Evolutionary conservation across 2,797 vertebrate species (phyloP).

Genomic region (Intellagama lesueurii): DNA sequence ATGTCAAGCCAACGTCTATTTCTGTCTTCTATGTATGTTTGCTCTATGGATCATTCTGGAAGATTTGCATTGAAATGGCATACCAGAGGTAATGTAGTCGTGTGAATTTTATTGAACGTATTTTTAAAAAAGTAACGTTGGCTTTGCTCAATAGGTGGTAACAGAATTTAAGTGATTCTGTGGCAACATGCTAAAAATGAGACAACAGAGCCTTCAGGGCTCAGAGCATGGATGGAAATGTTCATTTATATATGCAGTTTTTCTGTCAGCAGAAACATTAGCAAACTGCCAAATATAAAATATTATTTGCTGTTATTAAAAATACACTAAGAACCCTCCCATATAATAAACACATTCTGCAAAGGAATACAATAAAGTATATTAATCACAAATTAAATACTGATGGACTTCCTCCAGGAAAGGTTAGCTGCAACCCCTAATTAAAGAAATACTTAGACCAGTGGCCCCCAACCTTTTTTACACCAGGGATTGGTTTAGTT

Average conservation of each 20-base stretch:
- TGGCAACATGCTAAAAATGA: not conserved
- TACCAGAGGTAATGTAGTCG: not conserved
- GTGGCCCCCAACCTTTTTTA: too few relatives aligned
- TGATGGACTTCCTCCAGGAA: not conserved
- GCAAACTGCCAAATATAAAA: not conserved
- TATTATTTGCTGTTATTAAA: conserved; percentile 11
- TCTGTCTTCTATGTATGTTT: conserved; percentile 3
- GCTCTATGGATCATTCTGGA: not conserved
- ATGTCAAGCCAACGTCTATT: not conserved
- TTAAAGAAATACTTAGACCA: not conserved
- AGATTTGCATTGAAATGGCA: not conserved
- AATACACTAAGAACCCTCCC: not conserved
- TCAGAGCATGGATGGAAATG: not conserved
- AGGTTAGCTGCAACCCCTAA: not conserved
- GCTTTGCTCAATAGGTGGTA: too few relatives aligned
- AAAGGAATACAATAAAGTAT: not conserved
- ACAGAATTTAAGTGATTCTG: not conserved
- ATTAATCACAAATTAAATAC: conserved; percentile 1
- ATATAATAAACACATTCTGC: not conserved
- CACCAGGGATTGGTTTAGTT: too few relatives aligned
- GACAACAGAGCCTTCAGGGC: not conserved
- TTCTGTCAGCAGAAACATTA: not conserved
- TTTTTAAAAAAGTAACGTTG: not conserved
- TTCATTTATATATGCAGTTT: too few relatives aligned
- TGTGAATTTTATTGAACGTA: not conserved